Base-by-base conservation (phyloP, 2,888 invertebrate genomes). In the Patella pellucida region DNA sequence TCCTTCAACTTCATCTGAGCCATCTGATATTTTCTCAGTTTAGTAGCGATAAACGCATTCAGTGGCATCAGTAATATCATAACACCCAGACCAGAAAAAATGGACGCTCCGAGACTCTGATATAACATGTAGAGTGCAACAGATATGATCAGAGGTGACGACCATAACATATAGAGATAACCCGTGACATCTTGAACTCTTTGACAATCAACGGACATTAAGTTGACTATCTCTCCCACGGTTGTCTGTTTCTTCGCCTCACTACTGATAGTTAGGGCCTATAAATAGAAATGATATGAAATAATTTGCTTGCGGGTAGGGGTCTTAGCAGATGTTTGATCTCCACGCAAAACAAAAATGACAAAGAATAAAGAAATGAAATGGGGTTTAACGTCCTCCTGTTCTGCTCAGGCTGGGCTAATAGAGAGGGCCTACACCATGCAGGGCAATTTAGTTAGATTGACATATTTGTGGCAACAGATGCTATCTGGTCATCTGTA, bases 11-110 rank as follows among this genome's bases (percentile, higher is more conserved):
- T 85, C 88, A 89, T 88, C 79, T 87, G 86, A 15, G 78, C 68
- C 23, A 83, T 78, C 83, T 91, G 90, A 50, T 87, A 81, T 67
- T 83, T 83, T 19, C 85, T 80, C 69, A 85, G 87, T 75, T 85
- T 86, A 76, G 85, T 84, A 16, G 90, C 89, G 14, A 90, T 83
- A 71, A 86, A 51, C 4, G 85, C 89, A 83, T 91, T 91, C 72
- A 91, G 19, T 0, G 91, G 92, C 23, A 99, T 96, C 78, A 98
- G 93, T 72, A 98, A 93, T 56, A 99, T 94, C 95, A 99, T 96
- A 68, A 98, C 95, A 1, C 95, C 95, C 73, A 99, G 92, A 27
- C 97, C 97, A 74, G 97, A 96, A 5, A 99, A 91, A 0, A 97
- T 96, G 0, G 97, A 95, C 0, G 95, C 94, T 1, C 94, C 94